phyloP scores from a whole-genome alignment of 1,140 invertebrate species.

The Melipona quadrifasciata region DNA sequence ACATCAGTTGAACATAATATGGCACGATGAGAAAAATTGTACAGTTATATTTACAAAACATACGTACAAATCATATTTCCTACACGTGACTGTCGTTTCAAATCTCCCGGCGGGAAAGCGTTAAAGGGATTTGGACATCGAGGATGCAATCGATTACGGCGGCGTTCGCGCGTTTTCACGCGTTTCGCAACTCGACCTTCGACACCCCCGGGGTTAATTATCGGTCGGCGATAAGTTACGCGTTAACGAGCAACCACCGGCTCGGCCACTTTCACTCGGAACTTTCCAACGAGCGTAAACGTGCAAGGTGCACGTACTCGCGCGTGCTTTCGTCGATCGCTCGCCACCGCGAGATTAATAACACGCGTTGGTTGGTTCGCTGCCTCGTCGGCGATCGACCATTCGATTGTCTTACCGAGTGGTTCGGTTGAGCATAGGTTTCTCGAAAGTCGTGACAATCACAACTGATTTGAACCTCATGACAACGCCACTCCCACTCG shows the following conservation, averaged over 20 bases:
- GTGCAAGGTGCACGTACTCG: background rate
- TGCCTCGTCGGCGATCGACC: background rate
- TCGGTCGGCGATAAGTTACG: conserved; percentile 56
- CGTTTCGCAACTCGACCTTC: conserved; percentile 48
- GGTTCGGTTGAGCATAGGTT: background rate
- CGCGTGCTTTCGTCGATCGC: conserved; percentile 7
- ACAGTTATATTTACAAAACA: too few relatives aligned
- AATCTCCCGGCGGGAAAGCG: too few relatives aligned
- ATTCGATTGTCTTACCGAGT: conserved; percentile 10
- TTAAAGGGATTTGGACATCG: too few relatives aligned
- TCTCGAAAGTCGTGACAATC: too few relatives aligned
- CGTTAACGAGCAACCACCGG: conserved; percentile 50
- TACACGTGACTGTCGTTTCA: too few relatives aligned
- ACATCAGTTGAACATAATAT: too few relatives aligned
- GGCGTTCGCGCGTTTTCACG: conserved; percentile 18
- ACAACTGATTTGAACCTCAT: too few relatives aligned
- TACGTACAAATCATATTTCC: too few relatives aligned
- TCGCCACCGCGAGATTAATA: background rate
- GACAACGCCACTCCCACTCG: too few relatives aligned
- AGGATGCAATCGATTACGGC: conserved; percentile 52
- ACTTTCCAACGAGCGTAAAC: conserved; percentile 34
- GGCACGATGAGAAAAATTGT: too few relatives aligned
- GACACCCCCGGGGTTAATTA: conserved; percentile 55
- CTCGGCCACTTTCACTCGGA: conserved; percentile 57
- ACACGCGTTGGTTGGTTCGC: background rate